Evolutionary conservation across 2,113 vertebrate species (phyloP).

Genomic region (Podocnemis expansa): DNA sequence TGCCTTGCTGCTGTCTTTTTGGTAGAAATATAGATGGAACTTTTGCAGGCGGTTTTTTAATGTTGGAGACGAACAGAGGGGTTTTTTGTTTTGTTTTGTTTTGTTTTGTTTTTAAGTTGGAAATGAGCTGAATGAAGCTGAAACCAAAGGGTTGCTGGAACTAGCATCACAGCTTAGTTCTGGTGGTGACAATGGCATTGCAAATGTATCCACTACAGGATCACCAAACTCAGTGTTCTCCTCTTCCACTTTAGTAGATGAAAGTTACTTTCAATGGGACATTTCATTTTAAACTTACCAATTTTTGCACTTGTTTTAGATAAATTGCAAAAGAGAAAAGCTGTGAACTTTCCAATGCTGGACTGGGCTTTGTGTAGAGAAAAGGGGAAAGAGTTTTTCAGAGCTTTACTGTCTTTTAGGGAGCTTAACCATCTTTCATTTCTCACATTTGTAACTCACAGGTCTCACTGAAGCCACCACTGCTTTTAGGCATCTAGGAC

Average conservation of each 20-base stretch:
- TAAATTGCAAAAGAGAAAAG: not conserved
- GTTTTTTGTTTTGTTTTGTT: no score
- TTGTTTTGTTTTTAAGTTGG: no score
- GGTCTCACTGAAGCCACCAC: not conserved
- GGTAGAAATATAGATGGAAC: not conserved
- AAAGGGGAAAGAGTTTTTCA: not conserved
- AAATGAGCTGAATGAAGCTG: not conserved
- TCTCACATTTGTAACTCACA: not conserved
- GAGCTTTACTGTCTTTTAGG: not conserved
- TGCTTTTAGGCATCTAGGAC: not conserved
- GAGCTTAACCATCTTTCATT: accelerated
- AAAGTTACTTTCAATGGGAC: not conserved
- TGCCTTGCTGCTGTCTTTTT: not conserved
- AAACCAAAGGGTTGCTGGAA: not conserved
- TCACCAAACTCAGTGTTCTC: not conserved
- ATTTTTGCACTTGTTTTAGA: not conserved
- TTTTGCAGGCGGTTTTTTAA: not conserved
- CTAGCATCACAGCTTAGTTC: not conserved
- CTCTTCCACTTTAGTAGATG: accelerated
- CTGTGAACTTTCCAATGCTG: not conserved
- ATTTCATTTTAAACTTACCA: not conserved
- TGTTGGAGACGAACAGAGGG: not conserved
- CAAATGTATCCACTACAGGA: not conserved
- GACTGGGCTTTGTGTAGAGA: not conserved
- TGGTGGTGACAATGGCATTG: not conserved